Base-by-base conservation (phyloP, 2,888 invertebrate species). In the Mythimna loreyi region DNA sequence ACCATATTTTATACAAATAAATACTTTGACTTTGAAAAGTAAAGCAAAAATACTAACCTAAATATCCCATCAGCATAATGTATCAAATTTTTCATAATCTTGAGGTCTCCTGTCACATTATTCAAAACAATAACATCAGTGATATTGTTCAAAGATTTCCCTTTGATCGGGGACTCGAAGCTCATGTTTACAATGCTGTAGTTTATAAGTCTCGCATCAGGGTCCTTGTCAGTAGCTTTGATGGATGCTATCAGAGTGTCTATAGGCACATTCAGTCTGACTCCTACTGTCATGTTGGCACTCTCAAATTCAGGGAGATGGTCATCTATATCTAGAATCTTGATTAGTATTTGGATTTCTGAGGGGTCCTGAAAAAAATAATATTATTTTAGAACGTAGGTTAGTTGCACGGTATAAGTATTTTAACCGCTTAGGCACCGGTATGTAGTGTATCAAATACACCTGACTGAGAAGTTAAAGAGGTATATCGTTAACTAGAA, bases 211-310 rank as follows among this genome's bases (percentile, higher is more conserved):
- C 95, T 87, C 0, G 98, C 97, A 63, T 97, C 97, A 0, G 97
- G 96, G 84, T 98, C 98, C 0, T 94, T 94, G 86, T 98, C 98
- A 3, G 88, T 92, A 0, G 98, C 98, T 80, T 96, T 96, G 4
- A 98, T 89, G 0, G 97, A 97, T 0, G 97, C 96, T 40, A 98
- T 96, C 21, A 97, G 95, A 0, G 97, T 97, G 75, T 98, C 97
- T 33, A 97, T 96, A 1, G 97, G 97, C 0, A 98, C 97, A 87
- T 97, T 98, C 1, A 98, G 94, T 52, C 98, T 96, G 0, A 98
- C 97, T 1, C 98, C 98, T 8, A 98, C 92, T 0, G 97, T 97
- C 72, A 97, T 91, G 75, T 97, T 96, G 4, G 96, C 94, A 30
- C 95, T 96, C 49, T 94, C 94, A 73, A 98, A 98, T 78, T 96